Conservation (phyloP, 2,888 invertebrate genomes). For the Polydesmus complanatus region DNA sequence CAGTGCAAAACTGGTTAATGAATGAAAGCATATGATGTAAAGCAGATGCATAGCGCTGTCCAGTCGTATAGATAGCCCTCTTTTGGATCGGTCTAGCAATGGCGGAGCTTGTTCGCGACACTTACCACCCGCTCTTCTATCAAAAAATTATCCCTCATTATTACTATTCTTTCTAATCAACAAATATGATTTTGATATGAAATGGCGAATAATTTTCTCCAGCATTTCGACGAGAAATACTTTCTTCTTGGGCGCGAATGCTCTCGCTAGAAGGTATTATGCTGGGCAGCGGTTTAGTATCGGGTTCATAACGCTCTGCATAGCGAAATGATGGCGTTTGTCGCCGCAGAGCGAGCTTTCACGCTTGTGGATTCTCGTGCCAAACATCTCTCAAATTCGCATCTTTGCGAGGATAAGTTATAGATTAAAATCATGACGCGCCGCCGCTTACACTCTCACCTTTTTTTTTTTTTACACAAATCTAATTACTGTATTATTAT, state of each 20-base stretch:
- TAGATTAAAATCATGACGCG: no score
- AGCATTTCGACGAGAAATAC: no score
- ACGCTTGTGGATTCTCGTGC: neutral
- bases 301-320: neutral
- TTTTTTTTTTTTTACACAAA: no score
- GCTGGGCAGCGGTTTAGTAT: neutral
- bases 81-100: neutral
- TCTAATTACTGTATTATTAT: no score
- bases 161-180: no score
- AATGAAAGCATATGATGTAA: neutral
- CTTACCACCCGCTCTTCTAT: neutral
- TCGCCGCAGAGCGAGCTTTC: neutral
- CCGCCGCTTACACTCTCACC: no score
- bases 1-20: neutral
- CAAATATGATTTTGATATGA: no score
- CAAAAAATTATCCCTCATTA: no score
- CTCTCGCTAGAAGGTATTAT: neutral
- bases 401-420: no score
- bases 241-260: no score
- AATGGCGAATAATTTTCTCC: no score
- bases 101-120: neutral
- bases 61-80: neutral
- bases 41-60: neutral
- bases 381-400: no score
- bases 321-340: neutral